Base-by-base conservation (phyloP, 2,888 invertebrate species). In the Philopedon plagiatum region DNA sequence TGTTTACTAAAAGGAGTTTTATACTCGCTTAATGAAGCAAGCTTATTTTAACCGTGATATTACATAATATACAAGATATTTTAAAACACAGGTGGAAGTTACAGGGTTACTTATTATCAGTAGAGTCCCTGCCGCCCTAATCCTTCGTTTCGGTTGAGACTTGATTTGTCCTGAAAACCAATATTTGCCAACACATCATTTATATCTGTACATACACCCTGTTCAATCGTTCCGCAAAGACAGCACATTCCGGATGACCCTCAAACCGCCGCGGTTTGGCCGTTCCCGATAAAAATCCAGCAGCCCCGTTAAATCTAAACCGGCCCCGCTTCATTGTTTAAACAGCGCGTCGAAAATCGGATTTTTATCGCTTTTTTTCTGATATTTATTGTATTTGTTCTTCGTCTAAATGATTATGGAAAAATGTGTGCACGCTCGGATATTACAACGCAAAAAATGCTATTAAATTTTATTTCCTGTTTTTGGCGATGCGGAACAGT, bases 331-430 rank as follows among this genome's bases (percentile, higher is more conserved):
- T n/a, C 56, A 69, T 46, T 73, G 65, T 73, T 73, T 73, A 69
- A 69, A 69, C 69, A 73, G 62, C 71, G 41, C 23, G 61, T 68
- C 68, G 65, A 73, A 69, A 73, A 73, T 73, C 65, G 73, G 69
- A 73, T 68, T 73, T 73, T 73, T 73, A 73, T 73, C 73, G 73
- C 73, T 65, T 69, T 73, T 73, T 72, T 69, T 54, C 73, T 69
- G 69, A 73, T 69, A 73, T 73, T 73, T 73, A 73, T 73, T 73
- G 73, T 73, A 73, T 73, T 73, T 73, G 64, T 73, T 64, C 68
- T 73, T 68, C 63, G 64, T 68, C 71, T 71, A 65, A 51, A 71
- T 57, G 65, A 65, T 60, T 71, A 65, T 71, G 71, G 71, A 71
- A 65, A 65, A 61, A 57, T 41, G 66, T 62, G 44, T 34, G 54